phyloP scores from a whole-genome alignment of 2,113 vertebrate species.

The Cebidichthys violaceus region DNA sequence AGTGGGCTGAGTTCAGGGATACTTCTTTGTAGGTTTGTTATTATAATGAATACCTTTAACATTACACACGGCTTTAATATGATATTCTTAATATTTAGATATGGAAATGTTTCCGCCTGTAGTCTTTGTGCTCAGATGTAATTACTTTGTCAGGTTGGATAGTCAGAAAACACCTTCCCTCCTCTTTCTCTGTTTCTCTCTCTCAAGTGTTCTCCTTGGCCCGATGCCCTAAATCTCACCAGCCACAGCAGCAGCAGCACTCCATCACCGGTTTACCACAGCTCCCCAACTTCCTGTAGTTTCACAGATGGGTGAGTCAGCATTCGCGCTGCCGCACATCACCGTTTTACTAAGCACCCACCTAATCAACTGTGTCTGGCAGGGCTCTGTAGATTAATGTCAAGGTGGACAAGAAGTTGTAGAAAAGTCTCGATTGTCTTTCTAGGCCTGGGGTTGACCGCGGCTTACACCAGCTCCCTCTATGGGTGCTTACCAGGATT shows the following conservation, averaged over 20 bases:
- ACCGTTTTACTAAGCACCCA: no score
- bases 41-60: neutral
- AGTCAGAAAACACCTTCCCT: neutral
- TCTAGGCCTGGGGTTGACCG: neutral
- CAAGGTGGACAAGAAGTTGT: neutral
- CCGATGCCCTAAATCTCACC: slow-evolving; percentile 86
- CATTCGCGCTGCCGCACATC: neutral
- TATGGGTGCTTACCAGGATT: neutral
- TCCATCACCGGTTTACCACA: slow-evolving; percentile 90
- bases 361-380: fast-evolving
- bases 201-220: slow-evolving; percentile 92
- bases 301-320: slow-evolving; percentile 90
- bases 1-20: neutral
- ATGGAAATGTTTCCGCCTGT: neutral
- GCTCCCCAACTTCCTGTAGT: slow-evolving; percentile 87
- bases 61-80: neutral
- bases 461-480: slow-evolving; percentile 8
- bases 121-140: neutral
- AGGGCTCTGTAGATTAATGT: neutral
- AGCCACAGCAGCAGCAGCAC: slow-evolving; percentile 81
- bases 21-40: neutral
- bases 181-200: neutral
- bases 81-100: neutral
- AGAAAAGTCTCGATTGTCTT: neutral
- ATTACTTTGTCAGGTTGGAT: neutral